Evolutionary conservation across 2,113 vertebrate genomes (phyloP).

Genomic region (Dolichallabes microphthalmus): DNA sequence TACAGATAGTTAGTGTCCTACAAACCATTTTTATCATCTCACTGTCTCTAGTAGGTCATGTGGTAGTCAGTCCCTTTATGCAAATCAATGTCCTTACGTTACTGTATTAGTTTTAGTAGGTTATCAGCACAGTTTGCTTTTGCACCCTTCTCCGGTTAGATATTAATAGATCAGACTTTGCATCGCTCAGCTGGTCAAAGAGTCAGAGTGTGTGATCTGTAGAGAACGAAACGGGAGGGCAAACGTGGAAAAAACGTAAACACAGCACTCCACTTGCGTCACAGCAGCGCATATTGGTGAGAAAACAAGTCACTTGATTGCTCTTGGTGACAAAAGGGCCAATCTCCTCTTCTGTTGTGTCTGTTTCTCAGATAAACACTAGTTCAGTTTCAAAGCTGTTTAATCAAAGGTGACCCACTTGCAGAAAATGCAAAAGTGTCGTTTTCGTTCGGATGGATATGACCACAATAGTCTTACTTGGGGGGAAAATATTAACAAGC

Average conservation of each 20-base stretch:
- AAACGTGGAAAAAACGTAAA: constrained; percentile 39
- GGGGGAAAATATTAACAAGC: constrained; percentile 6
- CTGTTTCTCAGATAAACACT: constrained; percentile 44
- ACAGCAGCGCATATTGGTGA: constrained; percentile 45
- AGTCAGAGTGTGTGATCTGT: constrained; percentile 35
- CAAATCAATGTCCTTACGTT: constrained; percentile 38
- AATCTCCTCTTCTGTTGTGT: constrained; percentile 33
- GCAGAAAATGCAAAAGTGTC: constrained; percentile 34
- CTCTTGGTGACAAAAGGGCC: constrained; percentile 51
- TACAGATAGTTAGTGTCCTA: neutral
- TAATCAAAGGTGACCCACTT: constrained; percentile 76
- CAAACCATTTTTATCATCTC: neutral
- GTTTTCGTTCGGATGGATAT: constrained; percentile 18
- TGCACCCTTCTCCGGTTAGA: constrained; percentile 40
- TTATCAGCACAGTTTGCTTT: constrained; percentile 51
- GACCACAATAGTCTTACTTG: constrained; percentile 15
- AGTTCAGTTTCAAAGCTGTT: constrained; percentile 59
- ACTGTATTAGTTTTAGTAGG: constrained; percentile 56
- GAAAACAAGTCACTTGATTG: constrained; percentile 57
- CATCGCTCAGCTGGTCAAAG: constrained; percentile 35
- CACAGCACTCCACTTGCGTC: constrained; percentile 59
- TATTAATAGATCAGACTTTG: constrained; percentile 60
- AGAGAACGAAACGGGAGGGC: neutral
- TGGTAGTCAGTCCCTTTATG: neutral
- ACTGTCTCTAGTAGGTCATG: neutral